Base-by-base conservation (phyloP, 2,113 vertebrate species). In the Ceyx margarethae region DNA sequence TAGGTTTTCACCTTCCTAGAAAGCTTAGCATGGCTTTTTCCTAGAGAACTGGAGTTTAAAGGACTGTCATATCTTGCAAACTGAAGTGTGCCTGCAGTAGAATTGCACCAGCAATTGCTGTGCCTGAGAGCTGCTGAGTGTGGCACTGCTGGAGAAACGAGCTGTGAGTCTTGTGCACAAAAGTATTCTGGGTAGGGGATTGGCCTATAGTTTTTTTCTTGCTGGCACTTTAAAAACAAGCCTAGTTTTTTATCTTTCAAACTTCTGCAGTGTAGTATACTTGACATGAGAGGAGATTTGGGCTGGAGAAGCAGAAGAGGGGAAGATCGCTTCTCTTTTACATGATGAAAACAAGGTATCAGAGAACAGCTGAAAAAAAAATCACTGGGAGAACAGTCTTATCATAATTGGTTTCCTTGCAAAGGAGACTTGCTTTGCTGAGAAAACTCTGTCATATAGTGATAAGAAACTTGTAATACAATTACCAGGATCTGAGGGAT, bases 71-170 rank as follows among this genome's bases (percentile, higher is more conserved):
- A 20, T 53, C 20, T 37, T 42, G 22, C 37, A 57, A 56, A 10
- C 42, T 60, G 69, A 71, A 65, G 33, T 0, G 2, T 46, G 11
- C 28, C 37, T 60, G 48, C 4, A 2, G 28, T 15, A 61, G 48
- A 62, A 75, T 56, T 11, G 42, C 10, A 37, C n/a, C n/a, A n/a
- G n/a, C 10, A 37, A 37, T 37, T 37, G 10, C 54, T 74, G 13
- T 0, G 0, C 25, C 74, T 17, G 22, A 22, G 22, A 74, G 23
- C 50, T 10, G 35, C n/a, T 58, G 62, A 64, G 50, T 31, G 33
- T 1, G 1, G n/a, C n/a, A 17, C 33, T 45, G 26, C 31, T 50
- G 71, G 46, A 2, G n/a, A 37, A 56, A 26, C 0, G 31, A 29
- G 14, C 53, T 56, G 22, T 46, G 82, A 29, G 51, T 23, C 54